Percentiles rank a stretch among this genome's conserved stretches.
Evolutionary conservation across 2,888 invertebrate genomes (phyloP).

Genomic region (Shargacucullia verbasci): DNA sequence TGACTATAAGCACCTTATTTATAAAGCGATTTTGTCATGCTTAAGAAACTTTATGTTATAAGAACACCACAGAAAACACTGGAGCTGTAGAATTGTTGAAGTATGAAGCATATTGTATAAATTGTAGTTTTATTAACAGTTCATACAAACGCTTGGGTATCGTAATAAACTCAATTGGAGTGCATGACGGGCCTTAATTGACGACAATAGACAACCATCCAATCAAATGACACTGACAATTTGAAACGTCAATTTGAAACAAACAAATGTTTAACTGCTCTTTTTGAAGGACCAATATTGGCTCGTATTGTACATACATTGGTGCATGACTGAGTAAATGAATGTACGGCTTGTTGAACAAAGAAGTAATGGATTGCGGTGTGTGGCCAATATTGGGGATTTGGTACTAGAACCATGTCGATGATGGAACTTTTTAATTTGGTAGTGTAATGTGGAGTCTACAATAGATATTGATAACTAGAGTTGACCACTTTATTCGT

Average conservation of each 20-base stretch:
- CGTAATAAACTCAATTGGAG: constrained; percentile 81
- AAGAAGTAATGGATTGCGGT: constrained; percentile 6
- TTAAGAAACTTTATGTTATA: too few species aligned
- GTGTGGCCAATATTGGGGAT: constrained; percentile 16
- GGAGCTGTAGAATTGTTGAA: constrained; percentile 13
- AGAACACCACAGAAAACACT: not conserved
- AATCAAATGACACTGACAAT: constrained; percentile 58
- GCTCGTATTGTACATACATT: constrained; percentile 10
- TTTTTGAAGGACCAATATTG: constrained; percentile 15
- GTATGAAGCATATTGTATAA: constrained; percentile 25
- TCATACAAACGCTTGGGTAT: constrained; percentile 37
- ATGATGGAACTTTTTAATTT: constrained; percentile 32
- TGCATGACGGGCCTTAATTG: constrained; percentile 80
- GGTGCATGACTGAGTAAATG: not conserved
- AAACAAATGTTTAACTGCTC: constrained; percentile 2
- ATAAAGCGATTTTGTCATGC: too few species aligned
- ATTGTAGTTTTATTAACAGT: constrained; percentile 59
- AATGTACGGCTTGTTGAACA: fast-evolving
- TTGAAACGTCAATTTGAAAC: constrained; percentile 42
- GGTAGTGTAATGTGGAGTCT: constrained; percentile 28
- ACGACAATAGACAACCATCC: constrained; percentile 69
- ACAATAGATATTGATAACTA: constrained; percentile 53
- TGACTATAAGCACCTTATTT: too few species aligned
- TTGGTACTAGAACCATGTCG: not conserved
- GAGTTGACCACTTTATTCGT: constrained; percentile 46